Percentiles rank a stretch among this genome's conserved stretches.
These are phyloP conservation scores for Bufo bufo DNA, from an alignment of 2,113 vertebrate genomes.

Conservation along the genomic window DNA sequence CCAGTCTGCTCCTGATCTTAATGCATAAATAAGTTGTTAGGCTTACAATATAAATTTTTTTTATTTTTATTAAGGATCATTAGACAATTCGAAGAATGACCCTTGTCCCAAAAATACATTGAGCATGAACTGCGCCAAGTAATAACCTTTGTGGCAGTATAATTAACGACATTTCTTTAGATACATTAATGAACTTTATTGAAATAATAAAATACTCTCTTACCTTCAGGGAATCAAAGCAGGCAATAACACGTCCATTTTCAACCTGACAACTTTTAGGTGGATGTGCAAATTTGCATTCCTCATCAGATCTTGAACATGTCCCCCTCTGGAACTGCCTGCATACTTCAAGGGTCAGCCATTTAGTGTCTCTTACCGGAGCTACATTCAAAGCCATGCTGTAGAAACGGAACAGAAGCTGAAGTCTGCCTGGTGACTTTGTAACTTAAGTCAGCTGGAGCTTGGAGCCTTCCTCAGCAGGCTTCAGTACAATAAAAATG, in stretches of 20 bases:
- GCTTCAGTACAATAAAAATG: constrained; percentile 11
- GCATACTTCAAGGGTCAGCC: constrained; percentile 95
- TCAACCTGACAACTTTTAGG: constrained; percentile 97
- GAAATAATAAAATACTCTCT: constrained; percentile 61
- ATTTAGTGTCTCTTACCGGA: constrained; percentile 92
- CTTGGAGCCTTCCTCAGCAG: constrained; percentile 61
- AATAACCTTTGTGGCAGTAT: not conserved
- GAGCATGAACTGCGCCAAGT: too few relatives aligned
- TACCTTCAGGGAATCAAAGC: constrained; percentile 98
- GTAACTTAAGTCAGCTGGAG: constrained; percentile 59
- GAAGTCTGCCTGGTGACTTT: constrained; percentile 57
- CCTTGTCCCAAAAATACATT: too few relatives aligned
- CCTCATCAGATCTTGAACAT: constrained; percentile 93
- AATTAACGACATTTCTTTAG: not conserved
- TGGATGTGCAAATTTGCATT: constrained; percentile 98
- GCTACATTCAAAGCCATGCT: constrained; percentile 93
- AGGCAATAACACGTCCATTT: constrained; percentile 95
- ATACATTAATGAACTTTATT: not conserved
- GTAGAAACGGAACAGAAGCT: constrained; percentile 51
- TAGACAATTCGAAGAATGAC: too few relatives aligned
- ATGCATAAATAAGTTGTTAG: too few relatives aligned
- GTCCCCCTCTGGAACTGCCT: constrained; percentile 96
- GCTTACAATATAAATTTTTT: too few relatives aligned
- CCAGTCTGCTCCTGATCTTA: too few relatives aligned
- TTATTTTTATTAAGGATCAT: too few relatives aligned